Evolutionary conservation across 1,140 invertebrate species (phyloP), one percentile per base, ranked within the genome.

Genomic region (Nylanderia fulva): DNA sequence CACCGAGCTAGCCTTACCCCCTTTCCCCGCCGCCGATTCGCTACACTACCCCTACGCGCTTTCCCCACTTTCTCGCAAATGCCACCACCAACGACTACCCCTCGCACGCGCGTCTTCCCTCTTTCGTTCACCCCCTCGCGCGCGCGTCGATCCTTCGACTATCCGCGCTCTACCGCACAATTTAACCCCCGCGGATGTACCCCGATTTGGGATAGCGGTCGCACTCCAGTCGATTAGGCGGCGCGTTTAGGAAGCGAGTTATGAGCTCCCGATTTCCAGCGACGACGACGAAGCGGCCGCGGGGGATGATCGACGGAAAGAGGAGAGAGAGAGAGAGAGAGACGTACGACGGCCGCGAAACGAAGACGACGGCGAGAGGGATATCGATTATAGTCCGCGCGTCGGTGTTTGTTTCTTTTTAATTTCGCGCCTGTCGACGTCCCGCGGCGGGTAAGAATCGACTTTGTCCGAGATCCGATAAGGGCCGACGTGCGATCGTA

Each of bases 171-270:
- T 56, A 71, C 85, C 77, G 72, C 79, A 66, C 79, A 66, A 85
- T 89, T 89, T 85, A 86, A 64, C 85, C 52, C 74, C 66, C 80
- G 52, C 64, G 58, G 83, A 84, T 86, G 60, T 85, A 68, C 45
- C 69, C 64, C 42, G 72, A 74, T 69, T 64, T 33, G 71, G 68
- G 45, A 80, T 84, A 86, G 85, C 63, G 60, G 69, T 48, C 79
- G 69, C 71, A 71, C 69, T 68, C 27, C 45, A 61, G 77, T 71
- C 85, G 87, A 88, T 89, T 84, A 84, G 83, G 79, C 54, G 74
- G 61, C 83, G 74, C 74, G 83, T 66, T 77, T 82, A 82, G 77
- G 66, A 82, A n/a, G 54, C 77, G 52, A 82, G 77, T 82, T 82
- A 82, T 72, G 77, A 82, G 77, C 66, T 69, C 77, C 72, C 77